Evolutionary conservation across 2,113 vertebrate genomes (phyloP), one percentile per base, ranked within the genome.

Genomic region (Electrona antarctica): DNA sequence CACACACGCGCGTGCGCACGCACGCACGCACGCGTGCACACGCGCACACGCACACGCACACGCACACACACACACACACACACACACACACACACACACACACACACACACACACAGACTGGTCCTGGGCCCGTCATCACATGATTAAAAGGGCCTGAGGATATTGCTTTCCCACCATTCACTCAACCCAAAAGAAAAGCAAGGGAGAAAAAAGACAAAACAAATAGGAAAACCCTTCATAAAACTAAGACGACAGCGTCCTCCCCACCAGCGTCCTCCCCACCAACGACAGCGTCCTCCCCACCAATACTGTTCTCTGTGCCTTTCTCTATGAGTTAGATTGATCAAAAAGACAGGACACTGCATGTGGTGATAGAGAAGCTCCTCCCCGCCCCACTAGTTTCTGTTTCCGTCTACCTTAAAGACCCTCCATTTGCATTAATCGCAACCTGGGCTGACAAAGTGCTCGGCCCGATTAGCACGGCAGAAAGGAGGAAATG

Each of bases 391-490:
- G 12, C 58, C 21, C 21, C 21, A 21, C 21, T 21, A 21, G 21
- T 21, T 21, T 21, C 21, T 21, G 21, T 21, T 21, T 21, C 1
- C 21, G 21, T 21, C 21, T 21, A 21, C 2, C 33, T 41, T 41
- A 41, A 4, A 41, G 8, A 71, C 62, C 83, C 73, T 13, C 70
- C 77, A 94, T 92, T 90, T 91, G 93, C 95, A 96, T 97, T 96
- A 96, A 96, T 97, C 96, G 96, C 94, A 91, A 92, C 89, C 90
- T 90, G 86, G 89, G 89, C 94, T 94, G 94, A 98, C 95, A 93
- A 95, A 21, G 21, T 21, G 21, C 96, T 97, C 93, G 94, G 94
- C 90, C 92, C 85, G 89, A 94, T 95, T 95, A 94, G 92, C 87
- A 94, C 4, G 51, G 10, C 13, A 64, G 50, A 14, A 46, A 63